These are phyloP conservation scores for Opisthograptis luteolata DNA, from an alignment of 2,888 invertebrate genomes.

Conservation along the genomic window DNA sequence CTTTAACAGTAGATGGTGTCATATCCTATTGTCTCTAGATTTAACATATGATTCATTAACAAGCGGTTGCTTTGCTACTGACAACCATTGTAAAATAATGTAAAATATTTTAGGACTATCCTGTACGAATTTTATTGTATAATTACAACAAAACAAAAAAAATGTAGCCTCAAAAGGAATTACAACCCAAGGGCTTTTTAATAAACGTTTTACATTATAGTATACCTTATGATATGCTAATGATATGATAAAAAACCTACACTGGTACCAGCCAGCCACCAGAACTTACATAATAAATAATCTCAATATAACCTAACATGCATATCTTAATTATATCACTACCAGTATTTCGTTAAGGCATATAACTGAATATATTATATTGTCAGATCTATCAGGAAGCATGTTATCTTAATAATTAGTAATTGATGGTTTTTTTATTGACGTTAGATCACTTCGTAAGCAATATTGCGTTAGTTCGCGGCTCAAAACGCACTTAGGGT, in stretches of 20 bases:
- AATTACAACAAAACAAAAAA: background rate
- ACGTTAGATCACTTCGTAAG: conserved; percentile 53
- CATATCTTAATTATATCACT: conserved; percentile 74
- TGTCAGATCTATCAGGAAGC: conserved; percentile 84
- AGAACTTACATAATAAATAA: conserved; percentile 51
- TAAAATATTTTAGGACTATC: no score
- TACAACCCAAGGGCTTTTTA: conserved; percentile 32
- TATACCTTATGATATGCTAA: conserved; percentile 79
- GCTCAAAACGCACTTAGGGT: no score
- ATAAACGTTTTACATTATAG: conserved; percentile 56
- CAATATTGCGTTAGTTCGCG: conserved; percentile 13
- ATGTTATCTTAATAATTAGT: conserved; percentile 76
- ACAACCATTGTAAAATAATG: no score
- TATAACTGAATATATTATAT: conserved; percentile 74
- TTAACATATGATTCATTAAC: no score
- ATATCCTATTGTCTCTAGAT: no score
- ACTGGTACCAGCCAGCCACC: conserved; percentile 73
- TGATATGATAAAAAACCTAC: conserved; percentile 83
- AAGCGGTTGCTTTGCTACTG: no score
- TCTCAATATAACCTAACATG: conserved; percentile 66
- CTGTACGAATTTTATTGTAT: no score
- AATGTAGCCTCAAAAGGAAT: conserved; percentile 8
- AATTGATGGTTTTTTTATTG: conserved; percentile 75
- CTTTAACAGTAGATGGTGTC: no score
- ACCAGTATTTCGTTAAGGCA: conserved; percentile 79